Base-by-base conservation (phyloP, 1,140 invertebrate species). In the Scaptomyza graminum region DNA sequence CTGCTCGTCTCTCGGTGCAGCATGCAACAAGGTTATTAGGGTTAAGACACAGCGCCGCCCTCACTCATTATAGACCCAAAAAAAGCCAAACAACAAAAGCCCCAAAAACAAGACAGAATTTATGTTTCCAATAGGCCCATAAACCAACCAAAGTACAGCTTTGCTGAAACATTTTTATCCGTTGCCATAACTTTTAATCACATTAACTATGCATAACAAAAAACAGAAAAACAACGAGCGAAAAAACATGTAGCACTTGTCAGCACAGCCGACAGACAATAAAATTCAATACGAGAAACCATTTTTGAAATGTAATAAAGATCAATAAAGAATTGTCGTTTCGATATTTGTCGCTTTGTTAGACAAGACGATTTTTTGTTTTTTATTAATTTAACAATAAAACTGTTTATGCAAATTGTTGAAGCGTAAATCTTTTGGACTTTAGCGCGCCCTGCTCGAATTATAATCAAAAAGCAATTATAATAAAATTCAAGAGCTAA, bases 331-430 rank as follows among this genome's bases (percentile, higher is more conserved):
- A 52, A 76, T 85, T 59, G 76, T 52, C 66, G 54, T 44, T 56
- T 28, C 28, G 66, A 56, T 49, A 31, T 28, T 61, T 43, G 11
- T 39, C 59, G 59, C 56, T 74, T 52, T 75, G 63, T 79, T 81
- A 61, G 51, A 71, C 79, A 83, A 76, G 76, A 70, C 62, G 70
- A 64, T n/a, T 34, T 34, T 0, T 9, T 8, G 7, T 8, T n/a
- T n/a, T 79, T 83, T 88, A 88, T 89, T 87, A 87, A 89, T 79
- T 83, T 79, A 83, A 79, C 83, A 79, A 88, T 87, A 83, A 88
- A 88, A 83, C 28, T 88, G 83, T 88, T 88, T 88, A 88, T 88
- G 83, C 83, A 79, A 87, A 87, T 87, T 50, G 28, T 18, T 12
- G 16, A 18, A 52, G 57, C 66, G 72, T 75, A 75, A 75, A 75